Evolutionary conservation across 1,140 invertebrate genomes (phyloP).

Genomic region (Zaprionus lachaisei): DNA sequence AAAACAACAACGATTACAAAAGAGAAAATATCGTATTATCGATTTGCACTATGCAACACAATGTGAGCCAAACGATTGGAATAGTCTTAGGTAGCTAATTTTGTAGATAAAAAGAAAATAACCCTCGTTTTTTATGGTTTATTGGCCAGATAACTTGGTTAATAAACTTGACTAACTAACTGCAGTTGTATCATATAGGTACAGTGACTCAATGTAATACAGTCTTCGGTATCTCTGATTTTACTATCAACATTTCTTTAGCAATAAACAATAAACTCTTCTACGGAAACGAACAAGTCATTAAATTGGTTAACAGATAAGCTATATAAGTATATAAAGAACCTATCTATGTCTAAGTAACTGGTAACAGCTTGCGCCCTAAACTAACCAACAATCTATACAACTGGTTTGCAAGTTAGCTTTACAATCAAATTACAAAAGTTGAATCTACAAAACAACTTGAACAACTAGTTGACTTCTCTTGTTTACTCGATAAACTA

Average conservation of each 20-base stretch:
- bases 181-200: neutral
- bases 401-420: neutral
- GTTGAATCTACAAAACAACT: neutral
- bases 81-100: neutral
- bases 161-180: neutral
- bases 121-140: neutral
- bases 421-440: neutral
- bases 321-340: neutral
- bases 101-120: neutral
- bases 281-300: no score
- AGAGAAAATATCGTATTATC: neutral
- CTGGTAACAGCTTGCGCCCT: neutral
- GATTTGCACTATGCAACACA: constrained; percentile 12
- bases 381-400: neutral
- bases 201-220: neutral
- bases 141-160: neutral
- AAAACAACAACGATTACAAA: constrained; percentile 53
- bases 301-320: neutral
- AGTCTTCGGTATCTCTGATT: neutral
- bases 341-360: neutral
- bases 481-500: no score
- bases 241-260: neutral
- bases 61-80: neutral
- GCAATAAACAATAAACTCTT: neutral
- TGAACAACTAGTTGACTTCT: neutral